Evolutionary conservation across 2,113 vertebrate species (phyloP), one percentile per base, ranked within the genome.

Genomic region (Alethe diademata): DNA sequence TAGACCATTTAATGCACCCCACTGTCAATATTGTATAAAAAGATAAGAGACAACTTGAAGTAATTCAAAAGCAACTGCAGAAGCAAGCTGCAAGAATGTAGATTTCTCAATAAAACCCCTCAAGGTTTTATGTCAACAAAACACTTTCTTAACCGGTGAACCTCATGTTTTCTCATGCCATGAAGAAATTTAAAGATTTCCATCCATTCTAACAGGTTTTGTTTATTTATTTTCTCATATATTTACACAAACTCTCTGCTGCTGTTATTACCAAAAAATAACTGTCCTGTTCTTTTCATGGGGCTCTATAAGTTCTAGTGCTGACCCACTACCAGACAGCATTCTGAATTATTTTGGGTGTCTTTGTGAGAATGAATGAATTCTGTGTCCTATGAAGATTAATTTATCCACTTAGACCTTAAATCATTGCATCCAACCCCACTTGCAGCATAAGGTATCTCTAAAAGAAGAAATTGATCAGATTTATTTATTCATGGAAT

Each of bases 401-500:
- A 42, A 45, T 72, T 31, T 8, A 11, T 82, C 15, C 25, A 53
- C 40, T 88, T 75, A 36, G n/a, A 50, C 36, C 90, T 84, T 72
- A 82, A 93, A 19, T 79, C 40, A 51, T 9, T 50, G 12, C 12
- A 66, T 88, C 50, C 57, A 79, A 35, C 16, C n/a, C 23, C 9
- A 53, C 8, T 75, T 70, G 33, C 8, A 45, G 9, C 47, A 86
- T 61, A 18, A 78, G 5, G 25, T 60, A 92, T 35, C 24, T 83
- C 45, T 38, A 8, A 8, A 7, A 88, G 58, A 70, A 28, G 29
- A 95, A 95, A 86, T 80, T 87, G 62, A 89, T 89, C 42, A 54
- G 66, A 78, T 69, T 74, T 88, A 93, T 82, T 90, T 96, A 73
- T 80, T 95, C 56, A 66, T 50, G 12, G 64, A 90, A 69, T 78